Evolutionary conservation across 2,797 vertebrate species (phyloP).

Genomic region (Tragopan temminckii): DNA sequence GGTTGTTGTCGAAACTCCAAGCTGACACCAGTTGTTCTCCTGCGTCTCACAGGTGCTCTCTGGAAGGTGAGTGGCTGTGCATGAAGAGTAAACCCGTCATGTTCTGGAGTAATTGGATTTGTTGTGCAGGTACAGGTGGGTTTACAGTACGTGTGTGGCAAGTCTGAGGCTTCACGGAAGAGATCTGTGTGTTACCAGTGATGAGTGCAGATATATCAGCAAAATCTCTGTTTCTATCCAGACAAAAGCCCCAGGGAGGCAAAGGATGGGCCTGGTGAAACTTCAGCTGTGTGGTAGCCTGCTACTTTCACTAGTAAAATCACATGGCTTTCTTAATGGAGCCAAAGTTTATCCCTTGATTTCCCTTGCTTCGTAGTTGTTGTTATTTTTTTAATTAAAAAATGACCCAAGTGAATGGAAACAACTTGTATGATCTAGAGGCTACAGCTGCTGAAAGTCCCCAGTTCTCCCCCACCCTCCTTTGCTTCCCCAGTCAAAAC

Average conservation of each 20-base stretch:
- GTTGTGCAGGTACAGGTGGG: too few relatives aligned
- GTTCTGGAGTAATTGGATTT: neutral
- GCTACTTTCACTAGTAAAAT: neutral
- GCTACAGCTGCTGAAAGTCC: neutral
- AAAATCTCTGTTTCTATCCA: neutral
- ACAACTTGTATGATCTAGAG: neutral
- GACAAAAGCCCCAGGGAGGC: neutral
- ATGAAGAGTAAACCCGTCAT: neutral
- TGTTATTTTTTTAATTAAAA: neutral
- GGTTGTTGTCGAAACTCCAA: neutral
- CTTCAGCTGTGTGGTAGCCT: neutral
- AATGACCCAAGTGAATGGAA: neutral
- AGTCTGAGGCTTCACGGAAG: neutral
- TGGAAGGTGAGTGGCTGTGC: neutral
- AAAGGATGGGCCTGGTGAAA: neutral
- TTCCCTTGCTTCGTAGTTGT: neutral
- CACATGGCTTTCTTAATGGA: neutral
- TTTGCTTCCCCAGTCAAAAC: neutral
- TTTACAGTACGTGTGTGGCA: too few relatives aligned
- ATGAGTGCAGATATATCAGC: neutral
- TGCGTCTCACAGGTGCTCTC: neutral
- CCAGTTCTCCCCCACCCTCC: neutral
- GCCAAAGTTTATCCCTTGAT: neutral
- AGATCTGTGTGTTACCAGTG: neutral
- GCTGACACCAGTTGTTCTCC: neutral